Base-by-base conservation (phyloP, 2,797 vertebrate species). In the Anomalospiza imberbis region DNA sequence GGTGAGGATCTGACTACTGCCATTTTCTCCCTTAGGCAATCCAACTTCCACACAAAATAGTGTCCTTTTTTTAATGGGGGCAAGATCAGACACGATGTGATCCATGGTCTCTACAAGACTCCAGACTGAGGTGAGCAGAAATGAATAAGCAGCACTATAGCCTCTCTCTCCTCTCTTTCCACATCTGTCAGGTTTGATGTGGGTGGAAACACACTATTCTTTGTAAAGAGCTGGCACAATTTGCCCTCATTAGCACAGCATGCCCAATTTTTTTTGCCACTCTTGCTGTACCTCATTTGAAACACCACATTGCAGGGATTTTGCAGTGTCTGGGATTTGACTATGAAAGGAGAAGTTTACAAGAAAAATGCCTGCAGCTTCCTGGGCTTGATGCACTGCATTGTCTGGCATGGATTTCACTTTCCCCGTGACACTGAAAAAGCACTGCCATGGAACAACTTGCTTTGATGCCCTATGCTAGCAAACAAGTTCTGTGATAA, bases 401-500 rank as follows among this genome's bases (percentile, higher is more conserved):
- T 42, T 70, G 58, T 76, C 76, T 86, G 70, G 73, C 70, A 75
- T 1, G 12, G 51, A 71, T 72, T 88, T 80, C 58, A 29, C 72
- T 85, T 67, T 65, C 53, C 53, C 29, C 0, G 0, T 73, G 91
- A 74, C 74, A 60, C 19, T 36, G 65, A 47, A 77, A 89, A 65
- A 91, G 21, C 44, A n/a, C 15, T 44, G 67, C 60, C 76, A 38
- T n/a, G 31, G 54, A 74, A 68, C 13, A 80, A 75, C 32, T 68
- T 86, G 32, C 60, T 94, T 83, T 73, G 72, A 16, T 78, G 74
- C n/a, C 25, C 17, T 60, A 1, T 2, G 1, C 51, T 88, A 85
- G 54, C 79, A 88, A 93, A 85, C 73, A 67, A 73, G 48, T 40
- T 73, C 63, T 84, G 65, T n/a, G 44, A 94, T 81, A 94, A 94